These are phyloP conservation scores for Nyctereutes procyonoides DNA, from an alignment of 2,113 vertebrate species.

Conservation along the genomic window DNA sequence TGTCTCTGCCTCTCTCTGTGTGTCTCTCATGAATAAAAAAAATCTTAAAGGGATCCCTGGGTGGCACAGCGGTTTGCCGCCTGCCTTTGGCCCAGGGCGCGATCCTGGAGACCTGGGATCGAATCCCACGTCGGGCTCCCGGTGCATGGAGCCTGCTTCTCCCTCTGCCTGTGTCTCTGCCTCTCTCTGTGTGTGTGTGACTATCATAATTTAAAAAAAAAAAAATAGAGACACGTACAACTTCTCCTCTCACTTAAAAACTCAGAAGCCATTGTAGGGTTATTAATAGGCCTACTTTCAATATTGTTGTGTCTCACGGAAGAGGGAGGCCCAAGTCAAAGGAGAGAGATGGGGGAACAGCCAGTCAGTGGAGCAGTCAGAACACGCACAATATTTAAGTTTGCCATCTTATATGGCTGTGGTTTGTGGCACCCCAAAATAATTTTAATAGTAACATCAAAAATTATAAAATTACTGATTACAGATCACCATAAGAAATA, in stretches of 20 bases:
- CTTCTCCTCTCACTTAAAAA: background rate
- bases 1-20: too few species aligned
- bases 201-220: too few species aligned
- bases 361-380: background rate
- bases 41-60: too few species aligned
- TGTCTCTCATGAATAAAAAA: too few species aligned
- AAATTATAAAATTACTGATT: background rate
- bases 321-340: background rate
- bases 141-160: too few species aligned
- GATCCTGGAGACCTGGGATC: too few species aligned
- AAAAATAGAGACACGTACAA: too few species aligned
- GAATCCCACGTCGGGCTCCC: too few species aligned
- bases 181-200: too few species aligned
- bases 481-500: background rate
- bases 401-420: background rate
- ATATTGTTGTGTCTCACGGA: background rate
- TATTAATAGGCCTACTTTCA: background rate
- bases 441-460: background rate
- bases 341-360: background rate
- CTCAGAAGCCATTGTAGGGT: background rate
- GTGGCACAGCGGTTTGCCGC: too few species aligned
- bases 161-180: too few species aligned
- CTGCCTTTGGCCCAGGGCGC: too few species aligned
- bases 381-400: background rate
- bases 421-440: background rate